Base-by-base conservation (phyloP, 2,113 vertebrate species). In the Hippocampus zosterae region DNA sequence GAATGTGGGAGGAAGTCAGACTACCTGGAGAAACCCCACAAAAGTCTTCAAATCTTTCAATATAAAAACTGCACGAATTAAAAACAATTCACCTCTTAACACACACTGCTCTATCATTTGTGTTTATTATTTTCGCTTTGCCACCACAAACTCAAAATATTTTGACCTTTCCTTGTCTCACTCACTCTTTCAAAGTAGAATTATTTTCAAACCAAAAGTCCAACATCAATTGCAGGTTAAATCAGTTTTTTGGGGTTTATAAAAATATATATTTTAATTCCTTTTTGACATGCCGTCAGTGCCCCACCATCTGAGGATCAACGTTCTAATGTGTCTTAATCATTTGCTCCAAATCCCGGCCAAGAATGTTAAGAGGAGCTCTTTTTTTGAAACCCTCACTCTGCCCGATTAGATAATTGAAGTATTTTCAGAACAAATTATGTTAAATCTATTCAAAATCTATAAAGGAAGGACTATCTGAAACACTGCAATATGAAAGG, bases 381-480 rank as follows among this genome's bases (percentile, higher is more conserved):
- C 44, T 61, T 62, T 27, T 27, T 85, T 72, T 83, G 84, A 81
- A 74, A 80, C 81, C 74, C 71, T 76, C 80, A 66, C 73, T 69
- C 25, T 74, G 4, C 69, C 67, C 73, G 74, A 83, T 88, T 87
- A 79, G 72, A 83, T 86, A 80, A 78, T 65, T 40, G 48, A 78
- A 76, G 66, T 76, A 77, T 87, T 65, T 69, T 71, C 78, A 77
- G 81, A 77, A 69, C 77, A 82, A 81, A 86, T 87, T 62, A 76
- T 44, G 71, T 81, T 78, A 75, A 84, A 87, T 83, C 78, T 77
- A 61, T 80, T 83, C 3, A 3, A 67, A 83, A 88, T 84, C 81
- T 87, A 78, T 77, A 81, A 79, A 81, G 65, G 67, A 76, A 74
- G 9, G 29, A 67, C 76, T 79, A 84, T 88, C 79, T 82, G 81